Evolutionary conservation across 2,888 invertebrate genomes (phyloP).

Genomic region (Philonicus albiceps): DNA sequence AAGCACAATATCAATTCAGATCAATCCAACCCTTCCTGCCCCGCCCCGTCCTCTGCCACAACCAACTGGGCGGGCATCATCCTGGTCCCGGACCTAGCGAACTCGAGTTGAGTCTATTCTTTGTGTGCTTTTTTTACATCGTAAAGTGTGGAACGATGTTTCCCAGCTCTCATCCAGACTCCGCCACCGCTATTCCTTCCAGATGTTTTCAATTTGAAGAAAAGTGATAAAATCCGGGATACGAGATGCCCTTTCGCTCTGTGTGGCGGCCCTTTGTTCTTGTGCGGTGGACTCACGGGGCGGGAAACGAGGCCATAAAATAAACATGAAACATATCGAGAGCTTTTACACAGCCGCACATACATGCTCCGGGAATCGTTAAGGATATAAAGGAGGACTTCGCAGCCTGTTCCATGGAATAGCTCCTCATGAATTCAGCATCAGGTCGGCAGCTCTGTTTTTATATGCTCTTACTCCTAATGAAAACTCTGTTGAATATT

Average conservation of each 20-base stretch:
- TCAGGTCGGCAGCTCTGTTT: constrained; percentile 29
- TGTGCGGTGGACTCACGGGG: neutral
- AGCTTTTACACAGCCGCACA: neutral
- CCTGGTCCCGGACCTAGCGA: neutral
- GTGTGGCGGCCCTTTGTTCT: neutral
- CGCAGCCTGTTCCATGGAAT: neutral
- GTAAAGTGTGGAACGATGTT: neutral
- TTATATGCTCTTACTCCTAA: constrained; percentile 42
- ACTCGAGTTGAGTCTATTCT: neutral
- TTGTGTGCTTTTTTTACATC: neutral
- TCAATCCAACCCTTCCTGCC: constrained; percentile 5
- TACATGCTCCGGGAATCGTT: neutral
- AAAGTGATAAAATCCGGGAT: constrained; percentile 20
- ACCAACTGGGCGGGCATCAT: neutral
- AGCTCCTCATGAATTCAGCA: constrained; percentile 29
- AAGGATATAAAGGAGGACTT: neutral
- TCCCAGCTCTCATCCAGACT: neutral
- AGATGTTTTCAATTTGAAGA: constrained; percentile 34
- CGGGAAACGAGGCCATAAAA: constrained; percentile 39
- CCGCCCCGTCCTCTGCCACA: neutral
- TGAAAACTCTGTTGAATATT: constrained; percentile 46
- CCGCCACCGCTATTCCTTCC: neutral
- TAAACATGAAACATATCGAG: constrained; percentile 43
- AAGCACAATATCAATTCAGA: constrained; percentile 28
- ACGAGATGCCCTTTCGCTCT: neutral